Base-by-base conservation (phyloP, 1,140 invertebrate genomes). In the Babylonia areolata region DNA sequence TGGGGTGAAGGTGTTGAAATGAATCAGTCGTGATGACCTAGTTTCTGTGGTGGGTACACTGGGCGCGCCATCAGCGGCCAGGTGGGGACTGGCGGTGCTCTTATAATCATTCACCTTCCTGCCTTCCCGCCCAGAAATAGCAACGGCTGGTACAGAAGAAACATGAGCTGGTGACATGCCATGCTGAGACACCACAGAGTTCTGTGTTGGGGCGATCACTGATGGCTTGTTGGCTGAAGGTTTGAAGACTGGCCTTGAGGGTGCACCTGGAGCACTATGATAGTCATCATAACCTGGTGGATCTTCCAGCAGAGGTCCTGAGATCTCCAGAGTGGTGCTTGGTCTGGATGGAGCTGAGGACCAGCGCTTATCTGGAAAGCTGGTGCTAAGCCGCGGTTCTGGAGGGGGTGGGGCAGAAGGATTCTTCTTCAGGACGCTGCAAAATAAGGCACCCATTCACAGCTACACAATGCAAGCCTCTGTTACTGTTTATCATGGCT, bases 391-490 rank as follows among this genome's bases (percentile, higher is more conserved):
- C 20, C 71, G 82, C 15, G 85, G 77, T 35, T 85, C 51, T 31
- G 82, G 85, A 31, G 87, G 87, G 23, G 69, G 85, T 23, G 87
- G 84, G 11, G 85, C 71, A 6, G 85, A 64, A 42, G 86, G 85
- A 3, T 84, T 46, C 79, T 87, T 87, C 84, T 82, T 85, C 33
- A 75, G 84, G 33, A 54, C 71, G 28, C 78, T 83, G 81, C 35
- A 51, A 35, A 84, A 28, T 0, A 69, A n/a, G n/a, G n/a, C n/a
- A n/a, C n/a, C n/a, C n/a, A n/a, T n/a, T n/a, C n/a, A n/a, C n/a
- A n/a, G n/a, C n/a, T n/a, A n/a, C n/a, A n/a, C n/a, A n/a, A n/a
- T n/a, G n/a, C n/a, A n/a, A 51, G 46, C 46, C 17, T 9, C 5
- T 46, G 5, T 46, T 46, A 6, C 42, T 51, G 9, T 51, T 51